Base-by-base conservation (phyloP, 2,888 invertebrate species). In the Meloe dianella region DNA sequence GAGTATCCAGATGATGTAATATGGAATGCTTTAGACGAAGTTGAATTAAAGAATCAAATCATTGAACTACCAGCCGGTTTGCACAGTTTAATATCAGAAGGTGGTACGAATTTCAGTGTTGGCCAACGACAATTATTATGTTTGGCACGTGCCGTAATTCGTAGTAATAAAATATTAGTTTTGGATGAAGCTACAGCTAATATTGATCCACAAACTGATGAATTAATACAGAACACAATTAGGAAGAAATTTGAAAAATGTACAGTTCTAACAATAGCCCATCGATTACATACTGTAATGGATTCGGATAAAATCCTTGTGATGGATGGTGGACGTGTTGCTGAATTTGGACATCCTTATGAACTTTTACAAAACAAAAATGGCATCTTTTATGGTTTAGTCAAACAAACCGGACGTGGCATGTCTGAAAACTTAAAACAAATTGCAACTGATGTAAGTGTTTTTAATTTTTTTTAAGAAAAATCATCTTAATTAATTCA, bases 11-110 rank as follows among this genome's bases (percentile, higher is more conserved):
- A 96, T 76, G 87, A 88, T n/a, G 72, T 91, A 0, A 83, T 96
- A 2, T 96, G 95, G 95, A 86, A 88, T 69, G 93, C 93, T 0
- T 83, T 96, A 30, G 93, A 94, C 72, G 92, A 95, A 84, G 91
- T 92, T 64, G 90, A 92, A 77, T 78, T 95, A 22, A 94, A 93
- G 76, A 88, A 89, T 56, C 80, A 85, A 0, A 73, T 80, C 10
- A 82, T 82, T 9, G 80, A 82, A 0, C 79, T 88, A 1, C 72
- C 79, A 3, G 83, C 89, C 0, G 82, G 93, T 27, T 68, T 78
- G 29, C 73, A 73, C 51, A 73, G 67, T 60, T 72, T 70, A 63
- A 71, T 78, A 32, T 86, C 88, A 20, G 93, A 93, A 79, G 91
- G 91, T 41, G 92, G 79, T 17, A 70, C 77, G 0, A 79, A 79